These are phyloP conservation scores for Melanotaenia parkinsoni DNA, from an alignment of 2,797 vertebrate genomes.

Conservation along the genomic window DNA sequence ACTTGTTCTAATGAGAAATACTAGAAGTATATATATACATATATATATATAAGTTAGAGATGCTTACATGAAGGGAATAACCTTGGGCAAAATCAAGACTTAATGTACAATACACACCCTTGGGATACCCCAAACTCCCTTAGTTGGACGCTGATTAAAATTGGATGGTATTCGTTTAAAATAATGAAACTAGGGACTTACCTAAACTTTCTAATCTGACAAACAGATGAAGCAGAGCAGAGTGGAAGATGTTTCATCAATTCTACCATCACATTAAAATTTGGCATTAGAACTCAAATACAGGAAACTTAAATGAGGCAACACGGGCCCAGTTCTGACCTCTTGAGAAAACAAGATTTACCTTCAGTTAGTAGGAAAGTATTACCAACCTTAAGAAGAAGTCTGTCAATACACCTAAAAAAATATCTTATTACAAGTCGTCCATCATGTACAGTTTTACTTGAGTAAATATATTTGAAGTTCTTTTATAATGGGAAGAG, in stretches of 20 bases:
- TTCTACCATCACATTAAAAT: slow-evolving; percentile 6
- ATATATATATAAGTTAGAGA: slow-evolving; percentile 35
- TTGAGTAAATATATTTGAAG: neutral
- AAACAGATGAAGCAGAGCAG: slow-evolving; percentile 43
- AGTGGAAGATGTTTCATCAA: slow-evolving; percentile 16
- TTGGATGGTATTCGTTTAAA: slow-evolving; percentile 56
- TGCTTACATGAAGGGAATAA: slow-evolving; percentile 65
- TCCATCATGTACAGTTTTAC: neutral
- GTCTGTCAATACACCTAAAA: neutral
- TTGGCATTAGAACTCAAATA: slow-evolving; percentile 4
- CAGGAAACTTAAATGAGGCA: neutral
- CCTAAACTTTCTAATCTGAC: slow-evolving; percentile 51
- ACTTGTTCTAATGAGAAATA: slow-evolving; percentile 73
- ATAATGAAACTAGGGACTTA: slow-evolving; percentile 56
- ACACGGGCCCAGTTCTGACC: slow-evolving; percentile 4
- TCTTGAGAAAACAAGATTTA: neutral
- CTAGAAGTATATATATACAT: slow-evolving; percentile 26
- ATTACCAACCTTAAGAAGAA: neutral
- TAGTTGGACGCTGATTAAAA: slow-evolving; percentile 63
- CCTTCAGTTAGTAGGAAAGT: neutral
- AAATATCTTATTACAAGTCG: neutral
- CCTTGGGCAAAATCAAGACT: slow-evolving; percentile 74
- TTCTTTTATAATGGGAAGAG: neutral
- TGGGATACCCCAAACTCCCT: slow-evolving; percentile 59
- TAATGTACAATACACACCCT: slow-evolving; percentile 57